Evolutionary conservation across 2,888 invertebrate species (phyloP).

Genomic region (Bedellia somnulentella): DNA sequence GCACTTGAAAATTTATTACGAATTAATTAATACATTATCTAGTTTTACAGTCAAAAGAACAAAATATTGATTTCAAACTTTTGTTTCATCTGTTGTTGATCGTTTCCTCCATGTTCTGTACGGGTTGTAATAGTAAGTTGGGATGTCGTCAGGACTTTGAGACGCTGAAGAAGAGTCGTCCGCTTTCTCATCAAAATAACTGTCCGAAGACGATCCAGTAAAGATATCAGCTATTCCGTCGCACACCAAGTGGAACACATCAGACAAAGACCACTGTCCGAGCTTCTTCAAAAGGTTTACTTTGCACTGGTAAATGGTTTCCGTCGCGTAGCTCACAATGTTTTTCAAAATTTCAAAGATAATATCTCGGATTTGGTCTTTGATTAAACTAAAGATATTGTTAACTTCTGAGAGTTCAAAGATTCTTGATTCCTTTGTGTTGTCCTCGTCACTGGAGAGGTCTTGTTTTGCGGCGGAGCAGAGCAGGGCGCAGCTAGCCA

Average conservation of each 20-base stretch:
- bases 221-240: conserved; percentile 22
- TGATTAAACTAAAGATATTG: conserved; percentile 18
- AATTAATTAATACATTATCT: no score
- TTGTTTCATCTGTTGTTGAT: no score
- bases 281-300: conserved; percentile 22
- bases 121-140: no score
- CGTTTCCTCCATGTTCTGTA: no score
- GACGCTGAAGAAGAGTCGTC: no score
- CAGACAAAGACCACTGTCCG: conserved; percentile 21
- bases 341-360: conserved; percentile 20
- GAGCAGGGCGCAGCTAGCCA: conserved; percentile 2
- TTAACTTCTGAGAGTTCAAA: conserved; percentile 14
- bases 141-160: no score
- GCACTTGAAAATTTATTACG: no score
- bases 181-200: no score
- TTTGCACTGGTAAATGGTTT: conserved; percentile 19
- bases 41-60: no score
- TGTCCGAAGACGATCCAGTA: conserved; percentile 12
- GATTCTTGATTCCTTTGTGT: not conserved
- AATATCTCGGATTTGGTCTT: conserved; percentile 21
- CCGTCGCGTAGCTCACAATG: conserved; percentile 15
- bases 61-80: no score
- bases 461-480: not conserved
- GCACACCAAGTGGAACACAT: conserved; percentile 20
- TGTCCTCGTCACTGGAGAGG: conserved; percentile 6